Base-by-base conservation (phyloP, 1,140 invertebrate genomes). In the Bicyclus anynana region DNA sequence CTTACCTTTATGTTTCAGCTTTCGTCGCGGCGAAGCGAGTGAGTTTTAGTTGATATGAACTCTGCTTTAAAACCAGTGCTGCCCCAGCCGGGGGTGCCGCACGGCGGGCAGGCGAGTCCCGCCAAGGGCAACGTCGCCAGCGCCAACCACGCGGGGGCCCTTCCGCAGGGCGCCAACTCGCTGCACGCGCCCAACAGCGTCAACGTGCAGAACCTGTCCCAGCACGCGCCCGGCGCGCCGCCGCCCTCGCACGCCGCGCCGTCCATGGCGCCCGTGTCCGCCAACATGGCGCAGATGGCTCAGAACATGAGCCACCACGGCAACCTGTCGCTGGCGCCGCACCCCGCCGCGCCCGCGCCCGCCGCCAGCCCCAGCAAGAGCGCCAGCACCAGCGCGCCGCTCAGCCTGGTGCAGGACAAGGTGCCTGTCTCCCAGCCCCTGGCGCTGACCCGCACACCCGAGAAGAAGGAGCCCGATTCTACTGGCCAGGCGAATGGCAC, bases 61-160 rank as follows among this genome's bases (percentile, higher is more conserved):
- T 90, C 90, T 76, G 86, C 89, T 72, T 72, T 90, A 77, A 90
- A 91, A 79, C 89, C 90, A 66, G 89, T 86, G 63, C 67, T 90
- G 63, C 74, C 89, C 57, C 78, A 89, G 68, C 74, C 87, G 55
- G 86, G 82, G 55, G 84, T 83, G 49, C 84, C 87, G 55, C 73
- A 84, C 48, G 77, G 76, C 53, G 80, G 80, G 49, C 84, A 85
- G 64, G 56, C 84, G 48, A 87, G 81, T 65, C 85, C 83, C 47
- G 80, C 82, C 7, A 85, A 87, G 65, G 80, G 62, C 46, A 84
- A 80, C 72, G 81, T 82, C 33, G 80, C 80, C 16, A 79, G 46
- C 58, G 78, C 71, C n/a, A 80, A 78, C 61, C 78, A 80, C 69
- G 65, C 75, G 42, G 84, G 79, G 47, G 80, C 70, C 14, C 71